These are phyloP conservation scores for Himalopsyche kuldschensis DNA, from an alignment of 2,888 invertebrate species.

Conservation along the genomic window DNA sequence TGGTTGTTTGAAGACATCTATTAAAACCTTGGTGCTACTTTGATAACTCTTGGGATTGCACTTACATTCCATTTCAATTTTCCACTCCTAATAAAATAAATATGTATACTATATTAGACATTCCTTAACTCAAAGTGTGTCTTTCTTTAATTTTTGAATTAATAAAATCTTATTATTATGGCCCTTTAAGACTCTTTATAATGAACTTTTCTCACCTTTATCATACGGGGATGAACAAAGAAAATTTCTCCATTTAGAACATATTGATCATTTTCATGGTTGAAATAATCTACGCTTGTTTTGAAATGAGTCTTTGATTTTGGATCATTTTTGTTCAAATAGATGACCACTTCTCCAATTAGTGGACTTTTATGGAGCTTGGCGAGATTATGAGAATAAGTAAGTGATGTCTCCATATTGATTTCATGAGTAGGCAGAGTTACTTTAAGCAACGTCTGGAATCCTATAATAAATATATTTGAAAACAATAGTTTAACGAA, in stretches of 20 bases:
- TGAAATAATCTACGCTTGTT: conserved; percentile 56
- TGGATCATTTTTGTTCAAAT: conserved; percentile 72
- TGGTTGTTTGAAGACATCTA: conserved; percentile 64
- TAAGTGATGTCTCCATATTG: conserved; percentile 58
- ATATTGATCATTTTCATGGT: background rate
- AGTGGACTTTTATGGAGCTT: conserved; percentile 15
- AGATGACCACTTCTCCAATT: conserved; percentile 63
- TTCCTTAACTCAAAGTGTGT: no score
- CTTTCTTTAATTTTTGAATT: no score
- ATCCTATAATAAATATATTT: background rate
- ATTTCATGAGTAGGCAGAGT: background rate
- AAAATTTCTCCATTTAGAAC: background rate
- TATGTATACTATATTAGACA: no score
- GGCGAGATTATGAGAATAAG: conserved; percentile 22
- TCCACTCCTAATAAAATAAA: conserved; percentile 1
- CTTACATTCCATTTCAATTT: conserved; percentile 51
- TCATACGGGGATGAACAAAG: background rate
- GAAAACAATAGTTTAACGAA: no score
- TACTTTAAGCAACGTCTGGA: background rate
- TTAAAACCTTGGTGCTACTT: conserved; percentile 49
- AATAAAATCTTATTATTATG: no score
- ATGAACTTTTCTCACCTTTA: background rate
- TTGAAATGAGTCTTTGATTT: conserved; percentile 66
- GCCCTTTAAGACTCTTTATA: no score
- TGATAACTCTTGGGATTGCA: conserved; percentile 48